These are phyloP conservation scores for Bombus cullumanus DNA, from an alignment of 1,140 invertebrate species.

Conservation along the genomic window DNA sequence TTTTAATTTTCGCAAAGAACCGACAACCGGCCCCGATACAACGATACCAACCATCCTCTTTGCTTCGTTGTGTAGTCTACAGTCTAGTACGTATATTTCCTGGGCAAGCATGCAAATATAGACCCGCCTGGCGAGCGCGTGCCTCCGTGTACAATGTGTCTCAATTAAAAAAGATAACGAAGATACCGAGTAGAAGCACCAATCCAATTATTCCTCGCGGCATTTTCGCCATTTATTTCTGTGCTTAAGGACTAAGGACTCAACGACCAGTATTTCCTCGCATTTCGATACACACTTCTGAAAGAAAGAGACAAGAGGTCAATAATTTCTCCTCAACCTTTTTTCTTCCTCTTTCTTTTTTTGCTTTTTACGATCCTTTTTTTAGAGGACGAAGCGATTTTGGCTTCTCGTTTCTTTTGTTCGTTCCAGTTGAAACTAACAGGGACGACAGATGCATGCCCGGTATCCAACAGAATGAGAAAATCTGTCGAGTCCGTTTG, in stretches of 20 bases:
- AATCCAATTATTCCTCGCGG: slow-evolving; percentile 56
- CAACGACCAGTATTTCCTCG: background rate
- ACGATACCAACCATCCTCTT: background rate
- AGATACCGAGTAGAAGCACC: slow-evolving; percentile 38
- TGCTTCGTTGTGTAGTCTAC: background rate
- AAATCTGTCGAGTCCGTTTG: background rate
- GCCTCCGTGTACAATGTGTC: slow-evolving; percentile 29
- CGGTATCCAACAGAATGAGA: background rate
- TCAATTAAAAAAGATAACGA: slow-evolving; percentile 62
- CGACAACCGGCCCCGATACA: background rate
- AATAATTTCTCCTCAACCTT: background rate
- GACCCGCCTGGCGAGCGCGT: background rate
- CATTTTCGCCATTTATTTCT: slow-evolving; percentile 48
- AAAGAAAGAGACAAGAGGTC: background rate
- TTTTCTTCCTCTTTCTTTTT: background rate
- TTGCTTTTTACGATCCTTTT: no score
- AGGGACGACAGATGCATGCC: no score
- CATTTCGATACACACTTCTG: slow-evolving; percentile 5
- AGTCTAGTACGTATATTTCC: background rate
- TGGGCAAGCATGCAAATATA: background rate
- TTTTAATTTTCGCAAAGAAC: slow-evolving; percentile 33
- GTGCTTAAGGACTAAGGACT: slow-evolving; percentile 10
- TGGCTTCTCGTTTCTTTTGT: background rate
- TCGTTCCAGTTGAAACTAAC: background rate
- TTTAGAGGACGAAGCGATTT: no score